These are phyloP conservation scores for Halcyon chelicuti DNA, from an alignment of 2,797 vertebrate species.

Conservation along the genomic window DNA sequence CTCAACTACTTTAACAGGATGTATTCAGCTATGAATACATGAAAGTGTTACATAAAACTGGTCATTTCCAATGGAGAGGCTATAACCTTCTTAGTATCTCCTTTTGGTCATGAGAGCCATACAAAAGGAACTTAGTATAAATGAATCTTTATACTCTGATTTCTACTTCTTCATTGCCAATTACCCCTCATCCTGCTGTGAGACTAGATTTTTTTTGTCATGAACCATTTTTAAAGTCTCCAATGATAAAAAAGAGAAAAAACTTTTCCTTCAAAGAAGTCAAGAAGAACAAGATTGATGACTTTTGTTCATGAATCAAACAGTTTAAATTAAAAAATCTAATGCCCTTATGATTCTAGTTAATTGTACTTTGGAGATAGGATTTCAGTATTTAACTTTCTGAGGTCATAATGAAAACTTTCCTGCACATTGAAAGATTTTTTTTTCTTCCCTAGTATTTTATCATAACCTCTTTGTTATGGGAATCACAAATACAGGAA, in stretches of 20 bases:
- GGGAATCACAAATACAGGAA: background rate
- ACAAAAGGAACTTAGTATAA: background rate
- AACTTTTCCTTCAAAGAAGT: background rate
- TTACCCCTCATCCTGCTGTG: background rate
- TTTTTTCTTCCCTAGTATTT: background rate
- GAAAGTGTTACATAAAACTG: background rate
- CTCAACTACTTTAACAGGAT: background rate
- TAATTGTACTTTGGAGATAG: constrained; percentile 12
- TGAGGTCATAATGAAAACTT: constrained; percentile 3
- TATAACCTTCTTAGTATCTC: background rate
- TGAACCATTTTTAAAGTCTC: constrained; percentile 1
- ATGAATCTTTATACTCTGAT: background rate
- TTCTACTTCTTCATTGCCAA: background rate
- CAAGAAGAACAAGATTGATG: constrained; percentile 33
- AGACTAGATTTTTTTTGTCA: background rate
- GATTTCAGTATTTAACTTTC: constrained; percentile 23
- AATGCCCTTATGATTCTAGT: background rate
- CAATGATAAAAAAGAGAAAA: background rate
- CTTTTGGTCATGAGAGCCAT: background rate
- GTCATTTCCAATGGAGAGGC: background rate
- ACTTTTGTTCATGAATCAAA: background rate
- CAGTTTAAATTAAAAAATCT: constrained; percentile 26
- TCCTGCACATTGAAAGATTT: background rate
- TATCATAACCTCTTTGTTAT: background rate
- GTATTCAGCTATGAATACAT: background rate